A percentile compares a stretch with the other conserved stretches of the same genome.
These are phyloP conservation scores for Polypterus bichir DNA, from an alignment of 2,113 vertebrate genomes.

Conservation along the genomic window DNA sequence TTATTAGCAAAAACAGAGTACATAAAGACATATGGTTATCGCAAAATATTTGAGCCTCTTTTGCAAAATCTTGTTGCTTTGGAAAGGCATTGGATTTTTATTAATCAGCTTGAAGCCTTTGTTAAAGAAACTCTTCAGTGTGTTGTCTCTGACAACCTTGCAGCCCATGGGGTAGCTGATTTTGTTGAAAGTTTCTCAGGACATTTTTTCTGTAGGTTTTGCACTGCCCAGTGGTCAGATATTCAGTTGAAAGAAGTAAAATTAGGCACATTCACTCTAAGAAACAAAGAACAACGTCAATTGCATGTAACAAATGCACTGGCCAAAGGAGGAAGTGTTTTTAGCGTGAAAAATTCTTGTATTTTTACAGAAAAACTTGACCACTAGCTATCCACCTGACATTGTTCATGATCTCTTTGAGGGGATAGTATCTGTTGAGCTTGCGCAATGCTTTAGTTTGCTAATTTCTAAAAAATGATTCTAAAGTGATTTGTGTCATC, in stretches of 20 bases:
- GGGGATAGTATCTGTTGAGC: constrained; percentile 11
- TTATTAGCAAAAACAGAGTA: constrained; percentile 11
- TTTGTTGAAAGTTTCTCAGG: constrained; percentile 21
- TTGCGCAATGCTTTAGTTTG: constrained; percentile 8
- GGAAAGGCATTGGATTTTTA: constrained; percentile 18
- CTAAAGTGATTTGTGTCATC: constrained; percentile 6
- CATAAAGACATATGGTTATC: constrained; percentile 15
- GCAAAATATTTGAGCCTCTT: constrained; percentile 13
- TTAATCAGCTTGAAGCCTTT: constrained; percentile 12
- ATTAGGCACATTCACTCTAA: constrained; percentile 15
- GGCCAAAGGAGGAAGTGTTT: constrained; percentile 6
- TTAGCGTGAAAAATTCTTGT: constrained; percentile 18
- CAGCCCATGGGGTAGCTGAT: constrained; percentile 14
- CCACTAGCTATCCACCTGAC: constrained; percentile 15
- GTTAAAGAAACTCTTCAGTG: constrained; percentile 11
- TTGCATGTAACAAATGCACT: constrained; percentile 16
- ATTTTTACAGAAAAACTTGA: constrained; percentile 8
- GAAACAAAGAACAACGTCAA: constrained; percentile 17
- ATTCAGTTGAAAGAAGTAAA: constrained; percentile 24
- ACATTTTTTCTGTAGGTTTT: constrained; percentile 20
- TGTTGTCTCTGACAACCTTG: constrained; percentile 13
- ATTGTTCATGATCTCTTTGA: constrained; percentile 15
- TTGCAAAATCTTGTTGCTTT: constrained; percentile 12
- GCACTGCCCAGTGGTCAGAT: constrained; percentile 18
- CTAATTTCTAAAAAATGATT: constrained; percentile 7